Evolutionary conservation across 2,888 invertebrate genomes (phyloP).

Genomic region (Drosophila aldrichi): DNA sequence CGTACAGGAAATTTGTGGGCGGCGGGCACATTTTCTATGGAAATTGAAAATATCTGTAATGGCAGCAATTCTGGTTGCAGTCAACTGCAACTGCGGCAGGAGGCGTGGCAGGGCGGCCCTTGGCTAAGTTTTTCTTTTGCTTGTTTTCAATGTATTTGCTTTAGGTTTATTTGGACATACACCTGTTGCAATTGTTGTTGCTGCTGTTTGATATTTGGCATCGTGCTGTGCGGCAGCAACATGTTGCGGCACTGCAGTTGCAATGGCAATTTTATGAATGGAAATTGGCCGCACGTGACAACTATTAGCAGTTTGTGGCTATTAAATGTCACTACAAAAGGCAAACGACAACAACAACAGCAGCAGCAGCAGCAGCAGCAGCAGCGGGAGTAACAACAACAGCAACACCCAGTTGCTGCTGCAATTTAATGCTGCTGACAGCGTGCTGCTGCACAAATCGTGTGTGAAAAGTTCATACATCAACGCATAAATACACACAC

Average conservation of each 20-base stretch:
- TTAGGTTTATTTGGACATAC: slow-evolving; percentile 1
- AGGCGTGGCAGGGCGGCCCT: background rate
- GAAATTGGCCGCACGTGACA: slow-evolving; percentile 72
- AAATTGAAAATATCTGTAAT: slow-evolving; percentile 59
- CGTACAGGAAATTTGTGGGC: slow-evolving; percentile 21
- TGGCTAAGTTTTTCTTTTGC: background rate
- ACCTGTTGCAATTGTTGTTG: slow-evolving; percentile 40
- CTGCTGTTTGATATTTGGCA: slow-evolving; percentile 9
- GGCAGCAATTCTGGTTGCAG: slow-evolving; percentile 18
- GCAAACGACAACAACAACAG: slow-evolving; percentile 24
- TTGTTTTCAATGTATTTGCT: slow-evolving; percentile 16
- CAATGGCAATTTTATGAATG: slow-evolving; percentile 71
- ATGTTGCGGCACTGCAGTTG: slow-evolving; percentile 47
- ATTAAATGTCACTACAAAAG: slow-evolving; percentile 72
- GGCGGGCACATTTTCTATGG: slow-evolving; percentile 34
- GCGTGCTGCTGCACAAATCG: slow-evolving; percentile 64
- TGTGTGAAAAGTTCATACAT: slow-evolving; percentile 75
- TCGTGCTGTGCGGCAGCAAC: slow-evolving; percentile 42
- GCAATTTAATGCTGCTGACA: slow-evolving; percentile 48
- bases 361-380: slow-evolving; percentile 1
- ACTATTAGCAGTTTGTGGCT: slow-evolving; percentile 72
- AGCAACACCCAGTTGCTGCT: slow-evolving; percentile 15
- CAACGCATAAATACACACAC: slow-evolving; percentile 42
- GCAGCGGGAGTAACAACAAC: background rate
- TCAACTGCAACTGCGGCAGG: background rate